Evolutionary conservation across 2,888 invertebrate species (phyloP).

Genomic region (Drosophila mimica): DNA sequence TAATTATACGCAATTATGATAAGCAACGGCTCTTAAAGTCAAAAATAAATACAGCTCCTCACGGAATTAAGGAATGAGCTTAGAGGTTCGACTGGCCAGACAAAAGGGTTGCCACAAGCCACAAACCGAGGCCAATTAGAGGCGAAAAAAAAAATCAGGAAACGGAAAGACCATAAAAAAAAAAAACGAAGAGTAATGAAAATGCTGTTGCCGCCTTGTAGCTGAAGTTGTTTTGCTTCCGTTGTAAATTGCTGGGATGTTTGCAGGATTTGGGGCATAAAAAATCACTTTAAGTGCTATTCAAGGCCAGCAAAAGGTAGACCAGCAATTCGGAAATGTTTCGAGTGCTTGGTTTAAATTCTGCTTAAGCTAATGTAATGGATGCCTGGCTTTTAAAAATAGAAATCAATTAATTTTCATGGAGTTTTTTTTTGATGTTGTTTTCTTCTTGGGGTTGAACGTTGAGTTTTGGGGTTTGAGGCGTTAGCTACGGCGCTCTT

Average conservation of each 20-base stretch:
- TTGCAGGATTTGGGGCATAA: constrained; percentile 33
- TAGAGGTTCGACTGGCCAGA: constrained; percentile 6
- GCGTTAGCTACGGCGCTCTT: constrained; percentile 29
- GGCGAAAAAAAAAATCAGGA: constrained; percentile 11
- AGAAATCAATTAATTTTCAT: constrained; percentile 64
- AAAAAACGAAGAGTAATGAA: constrained; percentile 31
- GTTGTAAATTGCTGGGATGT: constrained; percentile 45
- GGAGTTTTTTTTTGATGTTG: background rate
- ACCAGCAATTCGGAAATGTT: constrained; percentile 26
- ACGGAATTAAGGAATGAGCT: constrained; percentile 37
- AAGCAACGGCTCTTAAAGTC: constrained; percentile 48
- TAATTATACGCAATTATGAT: constrained; percentile 63
- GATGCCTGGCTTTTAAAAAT: constrained; percentile 42
- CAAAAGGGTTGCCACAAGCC: constrained; percentile 52
- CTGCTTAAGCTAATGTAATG: constrained; percentile 42
- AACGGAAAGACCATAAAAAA: constrained; percentile 35
- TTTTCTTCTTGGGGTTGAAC: background rate
- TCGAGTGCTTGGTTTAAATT: constrained; percentile 40
- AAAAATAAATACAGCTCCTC: constrained; percentile 50
- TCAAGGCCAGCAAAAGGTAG: constrained; percentile 54
- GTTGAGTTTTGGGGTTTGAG: background rate
- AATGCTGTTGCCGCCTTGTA: constrained; percentile 54
- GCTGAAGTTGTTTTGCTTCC: constrained; percentile 15
- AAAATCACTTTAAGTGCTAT: constrained; percentile 62
- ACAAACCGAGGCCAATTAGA: constrained; percentile 58